These are phyloP conservation scores for Glandiceps talaboti DNA, from an alignment of 53 echinoderm and acorn worm genomes.

Conservation along the genomic window DNA sequence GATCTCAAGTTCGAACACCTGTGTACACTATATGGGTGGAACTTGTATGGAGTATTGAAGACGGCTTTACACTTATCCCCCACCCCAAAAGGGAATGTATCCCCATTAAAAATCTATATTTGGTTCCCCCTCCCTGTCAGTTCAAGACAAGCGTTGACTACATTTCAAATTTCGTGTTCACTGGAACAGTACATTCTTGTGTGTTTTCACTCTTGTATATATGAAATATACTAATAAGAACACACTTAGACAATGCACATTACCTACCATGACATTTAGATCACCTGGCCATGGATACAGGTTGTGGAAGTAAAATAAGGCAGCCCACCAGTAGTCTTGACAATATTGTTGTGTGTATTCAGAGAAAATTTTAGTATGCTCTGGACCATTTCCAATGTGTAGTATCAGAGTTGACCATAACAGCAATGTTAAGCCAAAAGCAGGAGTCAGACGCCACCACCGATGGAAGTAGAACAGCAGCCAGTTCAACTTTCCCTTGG, in stretches of 20 bases:
- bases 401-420: conserved; percentile 15
- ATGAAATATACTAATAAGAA: no score
- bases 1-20: no score
- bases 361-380: conserved; percentile 5
- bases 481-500: conserved; percentile 29
- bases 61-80: no score
- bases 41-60: no score
- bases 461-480: conserved; percentile 37
- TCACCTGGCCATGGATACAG: conserved; percentile 28
- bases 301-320: conserved; percentile 85
- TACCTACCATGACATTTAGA: background rate
- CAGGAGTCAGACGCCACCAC: conserved; percentile 28
- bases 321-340: conserved; percentile 82
- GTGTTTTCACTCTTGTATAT: no score
- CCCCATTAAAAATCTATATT: no score
- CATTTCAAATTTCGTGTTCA: no score
- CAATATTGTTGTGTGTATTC: conserved; percentile 10
- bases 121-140: no score
- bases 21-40: no score
- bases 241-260: background rate
- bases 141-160: no score
- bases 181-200: no score
- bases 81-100: no score
- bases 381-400: conserved; percentile 26
- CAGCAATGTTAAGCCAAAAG: conserved; percentile 19